These are phyloP conservation scores for Myathropa florea DNA, from an alignment of 2,888 invertebrate species.

Conservation along the genomic window DNA sequence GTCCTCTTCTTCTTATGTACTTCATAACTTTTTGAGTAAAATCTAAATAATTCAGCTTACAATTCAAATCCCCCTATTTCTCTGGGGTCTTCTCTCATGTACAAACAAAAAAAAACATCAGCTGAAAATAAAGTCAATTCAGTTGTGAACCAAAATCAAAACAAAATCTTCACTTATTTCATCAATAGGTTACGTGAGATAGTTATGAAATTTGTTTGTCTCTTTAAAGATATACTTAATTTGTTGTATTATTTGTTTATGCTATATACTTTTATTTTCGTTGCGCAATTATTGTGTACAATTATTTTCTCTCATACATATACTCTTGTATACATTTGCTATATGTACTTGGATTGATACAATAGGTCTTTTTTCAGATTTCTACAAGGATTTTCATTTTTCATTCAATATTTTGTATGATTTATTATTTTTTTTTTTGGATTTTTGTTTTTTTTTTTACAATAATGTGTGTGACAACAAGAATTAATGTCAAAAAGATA, in stretches of 20 bases:
- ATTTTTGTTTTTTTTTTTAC: conserved; percentile 45
- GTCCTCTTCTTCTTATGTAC: no score
- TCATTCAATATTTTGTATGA: conserved; percentile 43
- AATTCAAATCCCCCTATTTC: no score
- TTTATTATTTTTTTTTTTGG: conserved; percentile 2
- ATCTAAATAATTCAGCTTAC: background rate
- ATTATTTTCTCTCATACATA: conserved; percentile 51
- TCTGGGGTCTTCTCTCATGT: background rate
- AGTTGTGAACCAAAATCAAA: background rate
- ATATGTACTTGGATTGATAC: conserved; percentile 61
- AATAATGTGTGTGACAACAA: conserved; percentile 70
- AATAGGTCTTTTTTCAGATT: conserved; percentile 49
- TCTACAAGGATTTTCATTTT: conserved; percentile 61
- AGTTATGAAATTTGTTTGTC: background rate
- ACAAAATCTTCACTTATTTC: background rate
- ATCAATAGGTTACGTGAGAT: background rate
- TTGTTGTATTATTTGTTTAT: conserved; percentile 36
- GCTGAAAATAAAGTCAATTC: background rate
- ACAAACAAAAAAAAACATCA: background rate
- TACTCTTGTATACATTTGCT: conserved; percentile 35
- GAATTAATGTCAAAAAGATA: conserved; percentile 71
- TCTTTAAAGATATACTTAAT: conserved; percentile 28
- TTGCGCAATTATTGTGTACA: conserved; percentile 71
- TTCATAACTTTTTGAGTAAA: background rate
- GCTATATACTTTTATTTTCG: conserved; percentile 65